phyloP scores from a whole-genome alignment of 2,888 invertebrate genomes.

The Agrotis clavis region DNA sequence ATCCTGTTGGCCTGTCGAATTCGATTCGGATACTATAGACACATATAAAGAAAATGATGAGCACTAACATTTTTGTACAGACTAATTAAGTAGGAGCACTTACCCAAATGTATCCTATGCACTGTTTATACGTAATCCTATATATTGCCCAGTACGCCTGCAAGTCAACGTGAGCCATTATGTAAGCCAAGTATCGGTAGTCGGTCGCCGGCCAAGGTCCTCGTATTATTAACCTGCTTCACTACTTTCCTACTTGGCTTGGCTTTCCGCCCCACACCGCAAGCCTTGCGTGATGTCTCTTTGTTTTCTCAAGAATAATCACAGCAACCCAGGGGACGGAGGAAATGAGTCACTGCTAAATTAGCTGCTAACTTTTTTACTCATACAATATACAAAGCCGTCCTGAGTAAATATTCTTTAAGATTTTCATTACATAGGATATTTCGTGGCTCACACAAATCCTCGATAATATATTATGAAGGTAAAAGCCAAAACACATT shows the following conservation, averaged over 20 bases:
- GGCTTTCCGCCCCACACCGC: slow-evolving; percentile 53
- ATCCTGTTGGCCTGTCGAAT: background rate
- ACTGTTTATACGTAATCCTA: slow-evolving; percentile 20
- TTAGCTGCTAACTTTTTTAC: slow-evolving; percentile 71
- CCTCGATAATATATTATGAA: slow-evolving; percentile 60
- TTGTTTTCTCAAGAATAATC: slow-evolving; percentile 74
- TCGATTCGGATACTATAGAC: slow-evolving; percentile 14
- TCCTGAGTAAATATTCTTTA: slow-evolving; percentile 61
- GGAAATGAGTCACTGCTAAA: slow-evolving; percentile 68
- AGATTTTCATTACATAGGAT: slow-evolving; percentile 59
- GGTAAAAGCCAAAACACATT: slow-evolving; percentile 53
- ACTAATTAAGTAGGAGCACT: background rate
- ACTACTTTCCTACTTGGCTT: slow-evolving; percentile 73
- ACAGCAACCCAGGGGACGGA: slow-evolving; percentile 65
- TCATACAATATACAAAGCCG: slow-evolving; percentile 63
- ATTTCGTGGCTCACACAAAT: slow-evolving; percentile 50
- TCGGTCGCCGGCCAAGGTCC: slow-evolving; percentile 64
- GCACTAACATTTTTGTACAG: slow-evolving; percentile 17
- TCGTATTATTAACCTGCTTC: slow-evolving; percentile 73
- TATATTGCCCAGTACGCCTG: slow-evolving; percentile 40
- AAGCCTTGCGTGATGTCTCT: slow-evolving; percentile 71
- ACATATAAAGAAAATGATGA: slow-evolving; percentile 16
- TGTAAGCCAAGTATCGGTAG: slow-evolving; percentile 72
- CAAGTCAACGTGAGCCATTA: slow-evolving; percentile 47
- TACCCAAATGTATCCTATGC: background rate